phyloP scores from a whole-genome alignment of 2,888 invertebrate species.

The Clitarchus hookeri region DNA sequence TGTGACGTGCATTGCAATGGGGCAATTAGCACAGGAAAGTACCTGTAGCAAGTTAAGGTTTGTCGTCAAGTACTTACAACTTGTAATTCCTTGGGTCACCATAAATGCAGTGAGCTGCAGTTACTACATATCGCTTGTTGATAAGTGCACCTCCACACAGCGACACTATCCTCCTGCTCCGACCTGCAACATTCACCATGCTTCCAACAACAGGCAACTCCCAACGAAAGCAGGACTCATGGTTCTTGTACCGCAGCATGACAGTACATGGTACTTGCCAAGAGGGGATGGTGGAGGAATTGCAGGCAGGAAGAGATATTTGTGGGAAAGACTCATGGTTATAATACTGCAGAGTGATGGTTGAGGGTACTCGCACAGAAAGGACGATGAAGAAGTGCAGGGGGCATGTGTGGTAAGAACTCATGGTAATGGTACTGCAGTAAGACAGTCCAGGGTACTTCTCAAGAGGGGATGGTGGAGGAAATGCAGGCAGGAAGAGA shows the following conservation, averaged over 20 bases:
- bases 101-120: conserved; percentile 39
- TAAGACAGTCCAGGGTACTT: conserved; percentile 31
- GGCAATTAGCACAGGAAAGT: too few species aligned
- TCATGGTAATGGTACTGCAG: too few species aligned
- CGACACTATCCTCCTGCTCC: conserved; percentile 20
- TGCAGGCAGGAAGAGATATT: too few species aligned
- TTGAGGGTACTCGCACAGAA: conserved; percentile 49
- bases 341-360: conserved; percentile 45
- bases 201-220: too few species aligned
- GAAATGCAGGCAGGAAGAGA: too few species aligned
- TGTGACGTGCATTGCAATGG: too few species aligned
- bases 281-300: conserved; percentile 30
- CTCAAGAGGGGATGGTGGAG: conserved; percentile 40
- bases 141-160: conserved; percentile 40
- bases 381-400: not conserved
- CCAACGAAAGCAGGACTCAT: not conserved
- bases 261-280: conserved; percentile 51
- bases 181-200: not conserved
- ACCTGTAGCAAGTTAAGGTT: too few species aligned
- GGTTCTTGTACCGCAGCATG: conserved; percentile 39
- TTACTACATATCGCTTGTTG: conserved; percentile 39
- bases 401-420: too few species aligned
- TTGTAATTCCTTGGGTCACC: conserved; percentile 24
- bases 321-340: not conserved
- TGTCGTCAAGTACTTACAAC: conserved; percentile 31